A percentile compares a stretch with the other conserved stretches of the same genome.
phyloP scores from a whole-genome alignment of 2,888 invertebrate genomes.

The Balanococcus diminutus region DNA sequence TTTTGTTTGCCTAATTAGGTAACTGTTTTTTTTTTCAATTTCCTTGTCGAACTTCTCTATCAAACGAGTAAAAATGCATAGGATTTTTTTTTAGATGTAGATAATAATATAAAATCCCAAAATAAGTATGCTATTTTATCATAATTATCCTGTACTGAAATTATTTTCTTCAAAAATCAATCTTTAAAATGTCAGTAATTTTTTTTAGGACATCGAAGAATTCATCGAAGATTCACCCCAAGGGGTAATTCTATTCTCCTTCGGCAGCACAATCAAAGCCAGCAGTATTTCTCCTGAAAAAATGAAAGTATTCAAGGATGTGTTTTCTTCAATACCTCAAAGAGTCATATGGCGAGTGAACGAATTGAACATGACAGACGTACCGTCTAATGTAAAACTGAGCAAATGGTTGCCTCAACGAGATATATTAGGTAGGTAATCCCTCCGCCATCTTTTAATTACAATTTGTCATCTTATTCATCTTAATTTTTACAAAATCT shows the following conservation, averaged over 20 bases:
- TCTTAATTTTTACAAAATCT: no score
- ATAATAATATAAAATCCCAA: no score
- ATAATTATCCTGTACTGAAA: no score
- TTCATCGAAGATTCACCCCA: background rate
- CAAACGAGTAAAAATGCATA: no score
- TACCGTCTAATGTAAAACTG: background rate
- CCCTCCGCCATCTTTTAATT: background rate
- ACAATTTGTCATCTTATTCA: no score
- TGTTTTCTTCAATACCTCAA: background rate
- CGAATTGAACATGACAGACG: background rate
- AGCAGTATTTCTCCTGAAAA: background rate
- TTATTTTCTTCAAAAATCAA: no score
- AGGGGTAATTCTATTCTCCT: constrained; percentile 10
- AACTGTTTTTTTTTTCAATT: no score
- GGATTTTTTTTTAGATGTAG: no score
- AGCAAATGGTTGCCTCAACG: constrained; percentile 16
- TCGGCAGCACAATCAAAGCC: background rate
- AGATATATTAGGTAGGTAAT: constrained; percentile 12
- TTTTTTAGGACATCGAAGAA: background rate
- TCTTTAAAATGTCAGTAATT: no score
- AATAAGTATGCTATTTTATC: no score
- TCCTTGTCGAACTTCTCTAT: no score
- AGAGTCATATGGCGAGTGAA: background rate
- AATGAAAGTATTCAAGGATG: background rate
- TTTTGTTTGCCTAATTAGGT: no score